phyloP scores from a whole-genome alignment of 2,888 invertebrate genomes.

The Scaptomyza caliginosa region DNA sequence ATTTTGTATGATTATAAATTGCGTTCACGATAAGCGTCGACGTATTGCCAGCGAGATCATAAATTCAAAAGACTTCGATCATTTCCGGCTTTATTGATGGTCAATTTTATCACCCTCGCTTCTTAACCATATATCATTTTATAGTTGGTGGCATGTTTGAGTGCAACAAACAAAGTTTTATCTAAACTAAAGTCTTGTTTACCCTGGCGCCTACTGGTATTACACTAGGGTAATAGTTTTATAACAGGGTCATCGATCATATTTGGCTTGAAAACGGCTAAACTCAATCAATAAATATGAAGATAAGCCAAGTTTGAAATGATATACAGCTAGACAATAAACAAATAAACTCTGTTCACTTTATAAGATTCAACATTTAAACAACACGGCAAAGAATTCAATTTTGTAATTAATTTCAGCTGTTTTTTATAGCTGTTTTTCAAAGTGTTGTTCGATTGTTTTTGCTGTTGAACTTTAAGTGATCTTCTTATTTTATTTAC shows the following conservation, averaged over 20 bases:
- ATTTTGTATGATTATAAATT: slow-evolving; percentile 80
- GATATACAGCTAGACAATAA: too few relatives aligned
- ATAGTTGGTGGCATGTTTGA: slow-evolving; percentile 7
- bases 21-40: slow-evolving; percentile 72
- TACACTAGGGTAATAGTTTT: slow-evolving; percentile 64
- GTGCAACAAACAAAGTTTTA: slow-evolving; percentile 11
- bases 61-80: slow-evolving; percentile 54
- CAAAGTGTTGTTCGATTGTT: background rate
- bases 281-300: slow-evolving; percentile 32
- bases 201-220: slow-evolving; percentile 71
- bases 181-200: slow-evolving; percentile 24
- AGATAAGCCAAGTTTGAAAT: too few relatives aligned
- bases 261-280: background rate
- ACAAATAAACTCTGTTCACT: too few relatives aligned
- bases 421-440: slow-evolving; percentile 15
- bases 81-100: slow-evolving; percentile 65
- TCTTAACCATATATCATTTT: slow-evolving; percentile 25
- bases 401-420: slow-evolving; percentile 39
- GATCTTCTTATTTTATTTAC: slow-evolving; percentile 32
- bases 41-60: slow-evolving; percentile 55
- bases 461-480: slow-evolving; percentile 40
- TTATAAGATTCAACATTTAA: too few relatives aligned
- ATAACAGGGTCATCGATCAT: slow-evolving; percentile 65
- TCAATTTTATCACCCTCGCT: slow-evolving; percentile 10
- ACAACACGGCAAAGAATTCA: too few relatives aligned